These are phyloP conservation scores for Babyrousa celebensis DNA, from an alignment of 2,797 vertebrate genomes.

Conservation along the genomic window DNA sequence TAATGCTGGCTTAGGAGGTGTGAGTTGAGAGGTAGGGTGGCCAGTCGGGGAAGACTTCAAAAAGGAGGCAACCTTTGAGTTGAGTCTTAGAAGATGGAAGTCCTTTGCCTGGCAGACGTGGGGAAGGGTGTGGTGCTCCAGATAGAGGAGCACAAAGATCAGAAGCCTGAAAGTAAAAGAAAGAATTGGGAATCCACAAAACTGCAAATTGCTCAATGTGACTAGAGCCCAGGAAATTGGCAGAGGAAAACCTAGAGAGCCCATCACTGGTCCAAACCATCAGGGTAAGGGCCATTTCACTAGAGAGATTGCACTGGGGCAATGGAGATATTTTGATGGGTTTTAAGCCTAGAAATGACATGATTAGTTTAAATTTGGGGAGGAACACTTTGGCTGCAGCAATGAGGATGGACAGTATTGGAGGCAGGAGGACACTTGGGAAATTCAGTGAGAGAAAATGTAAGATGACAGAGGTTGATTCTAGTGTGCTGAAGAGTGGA, in stretches of 20 bases:
- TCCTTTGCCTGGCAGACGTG: not conserved
- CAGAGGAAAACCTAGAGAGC: not conserved
- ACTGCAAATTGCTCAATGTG: not conserved
- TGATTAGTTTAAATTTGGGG: conserved; percentile 1
- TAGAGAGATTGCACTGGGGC: not conserved
- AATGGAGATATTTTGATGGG: not conserved
- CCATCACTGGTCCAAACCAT: not conserved
- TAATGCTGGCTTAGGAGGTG: not conserved
- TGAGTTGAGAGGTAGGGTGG: not conserved
- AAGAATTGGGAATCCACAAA: not conserved
- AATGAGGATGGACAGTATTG: not conserved
- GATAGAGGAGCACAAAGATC: not conserved
- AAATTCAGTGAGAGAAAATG: not conserved
- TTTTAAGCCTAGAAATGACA: not conserved
- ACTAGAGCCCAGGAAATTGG: not conserved
- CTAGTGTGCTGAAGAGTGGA: not conserved
- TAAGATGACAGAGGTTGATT: not conserved
- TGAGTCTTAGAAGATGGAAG: not conserved
- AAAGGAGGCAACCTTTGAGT: not conserved
- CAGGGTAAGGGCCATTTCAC: not conserved
- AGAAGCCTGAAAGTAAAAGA: not conserved
- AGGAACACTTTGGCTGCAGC: not conserved
- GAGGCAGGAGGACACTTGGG: not conserved
- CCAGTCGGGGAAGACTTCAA: not conserved
- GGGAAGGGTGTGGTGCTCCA: accelerated